phyloP scores from a whole-genome alignment of 2,797 vertebrate genomes.

The Helicolenus hilgendorfi region DNA sequence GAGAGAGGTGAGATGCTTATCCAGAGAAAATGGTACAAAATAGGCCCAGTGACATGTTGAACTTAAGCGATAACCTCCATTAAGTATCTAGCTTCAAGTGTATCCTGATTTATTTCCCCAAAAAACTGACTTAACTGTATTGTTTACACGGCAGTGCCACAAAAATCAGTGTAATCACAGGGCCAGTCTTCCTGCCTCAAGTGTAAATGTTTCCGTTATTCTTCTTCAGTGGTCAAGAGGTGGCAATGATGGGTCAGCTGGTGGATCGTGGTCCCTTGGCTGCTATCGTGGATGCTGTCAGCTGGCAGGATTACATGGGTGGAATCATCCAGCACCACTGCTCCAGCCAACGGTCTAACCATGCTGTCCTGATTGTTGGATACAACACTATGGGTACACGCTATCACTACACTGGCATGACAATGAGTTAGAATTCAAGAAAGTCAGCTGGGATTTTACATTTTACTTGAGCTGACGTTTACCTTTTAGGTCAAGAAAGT shows the following conservation, averaged over 20 bases:
- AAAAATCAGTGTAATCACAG: not conserved
- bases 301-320: conserved; percentile 97
- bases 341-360: conserved; percentile 93
- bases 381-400: conserved; percentile 92
- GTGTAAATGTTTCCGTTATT: not conserved
- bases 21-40: not conserved
- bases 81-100: not conserved
- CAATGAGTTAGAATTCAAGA: not conserved
- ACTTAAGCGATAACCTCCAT: not conserved
- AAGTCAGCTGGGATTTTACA: not conserved
- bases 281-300: conserved; percentile 93
- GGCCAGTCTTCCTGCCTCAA: not conserved
- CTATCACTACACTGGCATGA: not conserved
- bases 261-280: conserved; percentile 91
- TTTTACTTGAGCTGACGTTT: not conserved
- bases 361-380: conserved; percentile 94
- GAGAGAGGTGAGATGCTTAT: not conserved
- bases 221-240: conserved; percentile 89
- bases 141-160: not conserved
- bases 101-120: not conserved
- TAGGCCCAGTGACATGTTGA: not conserved
- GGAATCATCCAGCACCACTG: conserved; percentile 97
- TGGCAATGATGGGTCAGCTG: conserved; percentile 92
- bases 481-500: not conserved
- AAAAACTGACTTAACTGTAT: not conserved